Conservation (phyloP, 2,797 vertebrate genomes). For the Darevskia mixta region DNA sequence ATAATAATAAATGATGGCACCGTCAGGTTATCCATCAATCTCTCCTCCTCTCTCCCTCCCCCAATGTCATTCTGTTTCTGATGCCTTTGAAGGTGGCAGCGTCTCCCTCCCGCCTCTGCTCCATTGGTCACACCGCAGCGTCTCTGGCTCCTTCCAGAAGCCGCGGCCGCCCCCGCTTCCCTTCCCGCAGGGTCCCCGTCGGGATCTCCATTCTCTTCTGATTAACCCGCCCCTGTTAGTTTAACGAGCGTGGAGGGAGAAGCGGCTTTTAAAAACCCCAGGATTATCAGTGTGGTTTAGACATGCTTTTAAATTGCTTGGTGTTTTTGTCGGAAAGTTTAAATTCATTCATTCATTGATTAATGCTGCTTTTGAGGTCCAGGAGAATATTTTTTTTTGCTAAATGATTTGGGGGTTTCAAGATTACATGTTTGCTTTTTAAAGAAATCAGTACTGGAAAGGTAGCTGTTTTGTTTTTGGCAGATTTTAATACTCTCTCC, state of each 20-base stretch:
- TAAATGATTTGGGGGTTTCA: not conserved
- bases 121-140: conserved; percentile 1
- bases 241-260: conserved; percentile 72
- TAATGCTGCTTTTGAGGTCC: not conserved
- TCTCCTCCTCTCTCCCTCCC: not conserved
- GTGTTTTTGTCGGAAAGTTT: not conserved
- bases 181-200: conserved; percentile 60
- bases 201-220: conserved; percentile 54
- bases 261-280: conserved; percentile 59
- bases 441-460: not conserved
- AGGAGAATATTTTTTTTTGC: not conserved
- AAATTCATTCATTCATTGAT: not conserved
- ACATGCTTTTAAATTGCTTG: conserved; percentile 5
- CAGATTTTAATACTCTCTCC: not conserved
- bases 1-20: too few species aligned
- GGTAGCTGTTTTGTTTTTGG: not conserved
- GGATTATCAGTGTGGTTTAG: conserved; percentile 52
- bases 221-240: conserved; percentile 66
- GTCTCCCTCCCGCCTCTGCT: not conserved
- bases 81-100: not conserved
- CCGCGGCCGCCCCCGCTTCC: conserved; percentile 56
- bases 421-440: not conserved
- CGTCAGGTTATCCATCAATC: too few species aligned
- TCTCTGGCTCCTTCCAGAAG: conserved; percentile 17
- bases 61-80: not conserved